phyloP scores from a whole-genome alignment of 1,140 invertebrate species.

The Neomicropteryx cornuta region DNA sequence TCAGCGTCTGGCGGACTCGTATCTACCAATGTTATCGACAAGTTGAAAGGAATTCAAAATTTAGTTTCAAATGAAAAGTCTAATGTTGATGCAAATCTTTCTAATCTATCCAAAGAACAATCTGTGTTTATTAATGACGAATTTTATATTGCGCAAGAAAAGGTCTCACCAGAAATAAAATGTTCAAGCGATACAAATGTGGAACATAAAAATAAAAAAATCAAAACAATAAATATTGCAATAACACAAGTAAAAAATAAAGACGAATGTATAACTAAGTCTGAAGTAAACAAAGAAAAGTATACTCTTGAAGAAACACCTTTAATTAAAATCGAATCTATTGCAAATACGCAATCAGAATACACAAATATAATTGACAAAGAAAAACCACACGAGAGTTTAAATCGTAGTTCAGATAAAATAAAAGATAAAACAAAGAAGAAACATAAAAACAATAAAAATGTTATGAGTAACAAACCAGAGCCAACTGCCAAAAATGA shows the following conservation, averaged over 20 bases:
- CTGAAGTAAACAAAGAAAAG: not conserved
- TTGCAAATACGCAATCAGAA: not conserved
- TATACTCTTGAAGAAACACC: not conserved
- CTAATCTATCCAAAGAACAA: no score
- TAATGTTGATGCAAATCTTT: no score
- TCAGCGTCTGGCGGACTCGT: no score
- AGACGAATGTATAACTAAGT: not conserved
- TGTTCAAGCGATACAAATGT: constrained; percentile 10
- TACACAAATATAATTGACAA: not conserved
- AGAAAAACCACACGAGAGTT: not conserved
- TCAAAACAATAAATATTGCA: not conserved
- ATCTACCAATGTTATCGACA: no score
- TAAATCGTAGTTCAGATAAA: not conserved
- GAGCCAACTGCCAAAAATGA: not conserved
- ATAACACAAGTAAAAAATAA: not conserved
- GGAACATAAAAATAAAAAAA: not conserved
- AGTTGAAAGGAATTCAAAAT: no score
- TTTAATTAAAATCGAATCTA: not conserved
- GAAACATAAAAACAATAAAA: not conserved
- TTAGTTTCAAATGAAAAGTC: no score
- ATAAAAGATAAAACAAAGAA: not conserved
- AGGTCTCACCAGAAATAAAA: no score
- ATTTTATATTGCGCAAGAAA: no score
- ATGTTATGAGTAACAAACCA: not conserved
- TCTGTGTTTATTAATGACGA: no score